Base-by-base conservation (phyloP, 2,797 vertebrate species). In the Hypotaenidia philippensis region DNA sequence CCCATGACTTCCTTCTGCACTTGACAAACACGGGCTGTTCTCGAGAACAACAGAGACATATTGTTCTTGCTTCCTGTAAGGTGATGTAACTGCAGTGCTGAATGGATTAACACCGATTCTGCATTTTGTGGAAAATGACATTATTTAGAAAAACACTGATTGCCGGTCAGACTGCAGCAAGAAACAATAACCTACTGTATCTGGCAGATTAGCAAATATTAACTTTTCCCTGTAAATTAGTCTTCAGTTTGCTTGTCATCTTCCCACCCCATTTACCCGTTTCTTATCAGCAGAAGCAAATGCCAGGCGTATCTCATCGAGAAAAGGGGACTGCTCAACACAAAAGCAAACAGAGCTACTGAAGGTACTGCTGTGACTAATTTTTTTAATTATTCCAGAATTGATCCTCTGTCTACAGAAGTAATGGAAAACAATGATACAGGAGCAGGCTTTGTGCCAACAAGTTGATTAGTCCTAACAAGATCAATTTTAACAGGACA, bases 1-100 rank as follows among this genome's bases (percentile, higher is more conserved):
- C 20, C 49, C 7, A 2, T 8, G 71, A 94, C 84, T 97, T 97
- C 95, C 96, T 93, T 70, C 86, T 83, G 81, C 56, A 34, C 72
- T 90, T 85, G 90, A 96, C 95, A 96, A 96, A 97, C 83, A 93
- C 2, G 53, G 78, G 78, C 74, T 95, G 82, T 95, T 94, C 92
- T 95, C 0, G 4, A 89, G 83, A 91, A 50, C 85, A 95, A 96
- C 90, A 94, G 93, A 95, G 74, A 69, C 88, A 74, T 72, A 94
- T 95, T 97, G 94, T 97, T 96, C 94, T 87, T 71, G 83, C 93
- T 95, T 97, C 96, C 95, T 92, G 91, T 52, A 79, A 88, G 56
- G 80, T 96, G 93, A 92, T 93, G 94, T 86, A 81, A 95, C 55
- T 66, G 70, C 63, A 72, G 2, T 9, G 77, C 36, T 79, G 88